A percentile compares a stretch with the other conserved stretches of the same genome.
Conservation (phyloP, 2,797 vertebrate species). For the Sardinella longiceps region DNA sequence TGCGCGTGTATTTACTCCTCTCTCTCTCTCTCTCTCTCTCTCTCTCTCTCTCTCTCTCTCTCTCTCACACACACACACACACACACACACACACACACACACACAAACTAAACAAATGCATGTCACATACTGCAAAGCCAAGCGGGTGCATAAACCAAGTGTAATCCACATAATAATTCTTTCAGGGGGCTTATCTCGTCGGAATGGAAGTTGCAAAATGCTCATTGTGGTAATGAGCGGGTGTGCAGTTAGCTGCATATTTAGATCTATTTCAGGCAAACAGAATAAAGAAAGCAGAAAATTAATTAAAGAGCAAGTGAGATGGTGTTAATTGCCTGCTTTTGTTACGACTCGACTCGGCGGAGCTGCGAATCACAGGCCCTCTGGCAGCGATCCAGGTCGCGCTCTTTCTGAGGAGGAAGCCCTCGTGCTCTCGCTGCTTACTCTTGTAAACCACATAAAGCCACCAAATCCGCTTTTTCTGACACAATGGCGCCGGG, state of each 20-base stretch:
- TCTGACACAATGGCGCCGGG: not conserved
- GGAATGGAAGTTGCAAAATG: constrained; percentile 14
- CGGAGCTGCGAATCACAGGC: not conserved
- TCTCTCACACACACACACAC: not conserved
- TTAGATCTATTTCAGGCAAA: constrained; percentile 24
- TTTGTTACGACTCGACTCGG: constrained; percentile 15
- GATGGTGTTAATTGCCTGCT: constrained; percentile 14
- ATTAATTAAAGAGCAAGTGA: constrained; percentile 17
- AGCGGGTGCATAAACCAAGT: not conserved
- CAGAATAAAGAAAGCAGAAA: constrained; percentile 17
- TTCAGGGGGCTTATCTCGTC: not conserved
- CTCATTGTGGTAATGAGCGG: constrained; percentile 13
- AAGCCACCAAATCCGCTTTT: constrained; percentile 16
- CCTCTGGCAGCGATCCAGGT: constrained; percentile 19
- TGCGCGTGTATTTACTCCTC: too few species aligned
- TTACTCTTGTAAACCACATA: constrained; percentile 9
- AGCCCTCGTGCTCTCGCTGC: not conserved
- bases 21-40: not conserved
- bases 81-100: not conserved
- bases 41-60: not conserved
- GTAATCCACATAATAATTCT: not conserved
- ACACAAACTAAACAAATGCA: too few species aligned
- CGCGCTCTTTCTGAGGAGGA: not conserved
- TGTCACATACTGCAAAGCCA: not conserved
- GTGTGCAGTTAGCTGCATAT: constrained; percentile 11